Conservation (phyloP, 30 jellyfish, hydroid and myxozoan species). For the Hydractinia symbiolongicarpus region DNA sequence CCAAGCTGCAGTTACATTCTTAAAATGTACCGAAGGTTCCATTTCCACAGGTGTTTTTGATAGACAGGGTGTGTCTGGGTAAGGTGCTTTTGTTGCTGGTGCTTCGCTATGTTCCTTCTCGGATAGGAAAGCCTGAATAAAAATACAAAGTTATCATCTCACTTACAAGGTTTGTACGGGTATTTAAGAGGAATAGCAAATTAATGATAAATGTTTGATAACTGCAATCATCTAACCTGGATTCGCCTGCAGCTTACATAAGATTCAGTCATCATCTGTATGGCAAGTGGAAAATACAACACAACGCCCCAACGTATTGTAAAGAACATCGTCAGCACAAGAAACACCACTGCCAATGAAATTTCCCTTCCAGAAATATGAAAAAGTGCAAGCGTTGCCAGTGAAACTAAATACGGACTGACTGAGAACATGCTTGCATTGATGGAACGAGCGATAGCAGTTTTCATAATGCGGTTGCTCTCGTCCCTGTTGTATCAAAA, state of each 20-base stretch:
- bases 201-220: too few species aligned
- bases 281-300: conserved; percentile 37
- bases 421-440: background rate
- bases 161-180: too few species aligned
- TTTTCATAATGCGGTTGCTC: conserved; percentile 2
- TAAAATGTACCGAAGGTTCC: background rate
- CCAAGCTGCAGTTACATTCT: conserved; percentile 21
- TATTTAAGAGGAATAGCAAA: too few species aligned
- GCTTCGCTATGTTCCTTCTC: too few species aligned
- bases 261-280: conserved; percentile 46
- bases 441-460: conserved; percentile 5
- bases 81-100: too few species aligned
- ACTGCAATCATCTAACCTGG: conserved; percentile 29
- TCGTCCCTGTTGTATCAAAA: background rate
- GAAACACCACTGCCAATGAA: conserved; percentile 38
- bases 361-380: conserved; percentile 36
- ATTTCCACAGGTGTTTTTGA: too few species aligned
- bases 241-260: conserved; percentile 35
- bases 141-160: too few species aligned
- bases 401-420: conserved; percentile 28
- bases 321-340: conserved; percentile 41
- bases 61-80: too few species aligned
- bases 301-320: conserved; percentile 19
- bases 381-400: conserved; percentile 43
- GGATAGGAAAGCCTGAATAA: too few species aligned